A percentile compares a stretch with the other conserved stretches of the same genome.
These are phyloP conservation scores for Leptinotarsa juncta DNA, from an alignment of 2,888 invertebrate genomes.

Conservation along the genomic window DNA sequence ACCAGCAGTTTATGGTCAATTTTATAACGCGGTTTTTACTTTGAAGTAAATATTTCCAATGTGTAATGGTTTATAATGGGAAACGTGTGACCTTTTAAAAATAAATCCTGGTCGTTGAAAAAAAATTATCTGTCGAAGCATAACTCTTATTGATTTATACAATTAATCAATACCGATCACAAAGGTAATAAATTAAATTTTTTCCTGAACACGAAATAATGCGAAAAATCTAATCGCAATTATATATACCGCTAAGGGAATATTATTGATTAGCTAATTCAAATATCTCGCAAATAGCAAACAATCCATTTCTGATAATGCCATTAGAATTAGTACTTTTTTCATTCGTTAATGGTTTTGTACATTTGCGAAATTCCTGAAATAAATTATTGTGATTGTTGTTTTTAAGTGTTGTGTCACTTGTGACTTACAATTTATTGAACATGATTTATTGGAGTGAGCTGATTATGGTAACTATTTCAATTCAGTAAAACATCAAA, in stretches of 20 bases:
- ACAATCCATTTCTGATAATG: conserved; percentile 20
- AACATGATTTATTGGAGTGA: conserved; percentile 28
- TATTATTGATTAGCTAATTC: conserved; percentile 25
- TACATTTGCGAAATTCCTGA: conserved; percentile 25
- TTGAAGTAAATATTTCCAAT: neutral
- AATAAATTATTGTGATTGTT: conserved; percentile 35
- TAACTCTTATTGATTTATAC: conserved; percentile 15
- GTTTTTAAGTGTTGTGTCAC: conserved; percentile 32
- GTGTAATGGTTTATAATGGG: conserved; percentile 5
- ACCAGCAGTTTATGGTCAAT: too few relatives aligned
- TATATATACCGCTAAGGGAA: conserved; percentile 15
- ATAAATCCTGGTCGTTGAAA: neutral
- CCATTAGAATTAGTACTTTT: conserved; percentile 3
- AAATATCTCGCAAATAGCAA: conserved; percentile 7
- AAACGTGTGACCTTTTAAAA: conserved; percentile 20
- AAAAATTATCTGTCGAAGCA: neutral
- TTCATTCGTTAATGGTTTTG: conserved; percentile 11
- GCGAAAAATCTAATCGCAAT: conserved; percentile 6
- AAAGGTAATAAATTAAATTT: conserved; percentile 6
- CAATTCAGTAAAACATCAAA: conserved; percentile 2
- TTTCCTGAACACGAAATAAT: conserved; percentile 12
- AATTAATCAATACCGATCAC: conserved; percentile 18
- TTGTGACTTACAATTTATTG: conserved; percentile 29
- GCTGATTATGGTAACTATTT: conserved; percentile 7
- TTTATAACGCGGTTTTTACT: too few relatives aligned